Evolutionary conservation across 2,888 invertebrate genomes (phyloP).

Genomic region (Plagiodera versicolora): DNA sequence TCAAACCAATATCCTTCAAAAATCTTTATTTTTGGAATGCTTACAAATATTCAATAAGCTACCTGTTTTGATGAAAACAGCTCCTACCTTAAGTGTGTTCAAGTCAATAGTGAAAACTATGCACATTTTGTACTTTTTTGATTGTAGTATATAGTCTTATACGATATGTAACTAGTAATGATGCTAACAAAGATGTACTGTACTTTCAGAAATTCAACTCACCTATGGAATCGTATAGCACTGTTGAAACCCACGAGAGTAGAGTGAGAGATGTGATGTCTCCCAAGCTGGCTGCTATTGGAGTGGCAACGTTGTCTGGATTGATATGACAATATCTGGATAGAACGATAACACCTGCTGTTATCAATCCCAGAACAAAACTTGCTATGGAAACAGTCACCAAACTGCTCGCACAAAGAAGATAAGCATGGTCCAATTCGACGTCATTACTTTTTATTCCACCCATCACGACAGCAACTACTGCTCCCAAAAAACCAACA

Average conservation of each 20-base stretch:
- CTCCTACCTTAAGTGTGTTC: too few relatives aligned
- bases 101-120: too few relatives aligned
- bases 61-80: too few relatives aligned
- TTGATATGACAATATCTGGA: conserved; percentile 72
- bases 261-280: conserved; percentile 72
- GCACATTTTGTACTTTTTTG: too few relatives aligned
- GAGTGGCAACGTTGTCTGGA: conserved; percentile 80
- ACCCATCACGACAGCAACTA: conserved; percentile 70
- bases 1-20: too few relatives aligned
- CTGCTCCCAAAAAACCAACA: conserved; percentile 70
- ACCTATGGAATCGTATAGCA: conserved; percentile 62
- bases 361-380: conserved; percentile 70
- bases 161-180: too few relatives aligned
- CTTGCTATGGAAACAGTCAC: conserved; percentile 77
- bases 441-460: conserved; percentile 66
- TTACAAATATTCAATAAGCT: too few relatives aligned
- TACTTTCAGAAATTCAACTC: conserved; percentile 33
- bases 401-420: conserved; percentile 73
- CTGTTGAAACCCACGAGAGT: conserved; percentile 62
- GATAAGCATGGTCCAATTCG: conserved; percentile 66
- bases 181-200: too few relatives aligned
- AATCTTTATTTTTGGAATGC: too few relatives aligned
- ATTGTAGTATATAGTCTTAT: too few relatives aligned
- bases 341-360: conserved; percentile 71
- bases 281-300: conserved; percentile 79